phyloP scores from a whole-genome alignment of 2,113 vertebrate genomes.

The Microtus pennsylvanicus region DNA sequence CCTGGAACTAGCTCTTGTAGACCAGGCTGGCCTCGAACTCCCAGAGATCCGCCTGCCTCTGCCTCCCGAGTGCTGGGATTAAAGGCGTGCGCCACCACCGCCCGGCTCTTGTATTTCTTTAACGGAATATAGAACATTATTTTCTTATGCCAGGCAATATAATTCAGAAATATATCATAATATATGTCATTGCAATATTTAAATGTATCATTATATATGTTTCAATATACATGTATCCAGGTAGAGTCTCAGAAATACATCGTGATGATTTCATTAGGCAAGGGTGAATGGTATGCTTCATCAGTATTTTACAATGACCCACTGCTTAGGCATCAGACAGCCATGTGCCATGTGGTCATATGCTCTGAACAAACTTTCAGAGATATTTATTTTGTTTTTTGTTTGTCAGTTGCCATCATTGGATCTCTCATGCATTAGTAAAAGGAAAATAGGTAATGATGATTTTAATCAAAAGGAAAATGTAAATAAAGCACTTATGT shows the following conservation, averaged over 20 bases:
- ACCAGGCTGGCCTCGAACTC: too few species aligned
- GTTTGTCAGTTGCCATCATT: not conserved
- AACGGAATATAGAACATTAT: not conserved
- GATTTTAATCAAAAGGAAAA: not conserved
- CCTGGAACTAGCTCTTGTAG: too few species aligned
- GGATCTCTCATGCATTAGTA: not conserved
- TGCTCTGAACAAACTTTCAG: not conserved
- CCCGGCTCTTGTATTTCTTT: not conserved
- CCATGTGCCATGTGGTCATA: not conserved
- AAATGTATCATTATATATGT: not conserved
- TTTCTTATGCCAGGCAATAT: not conserved
- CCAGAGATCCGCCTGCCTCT: too few species aligned
- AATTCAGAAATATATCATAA: not conserved
- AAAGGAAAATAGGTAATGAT: not conserved
- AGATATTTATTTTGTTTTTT: not conserved
- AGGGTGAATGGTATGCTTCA: not conserved
- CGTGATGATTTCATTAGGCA: not conserved
- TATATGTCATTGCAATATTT: not conserved
- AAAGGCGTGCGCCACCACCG: too few species aligned
- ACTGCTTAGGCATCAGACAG: not conserved
- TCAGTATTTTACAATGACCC: not conserved
- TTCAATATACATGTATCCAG: not conserved
- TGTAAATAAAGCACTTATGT: not conserved
- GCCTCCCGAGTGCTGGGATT: too few species aligned
- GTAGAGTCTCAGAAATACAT: not conserved